phyloP scores from a whole-genome alignment of 1,140 invertebrate genomes.

The Hycleus phaleratus region DNA sequence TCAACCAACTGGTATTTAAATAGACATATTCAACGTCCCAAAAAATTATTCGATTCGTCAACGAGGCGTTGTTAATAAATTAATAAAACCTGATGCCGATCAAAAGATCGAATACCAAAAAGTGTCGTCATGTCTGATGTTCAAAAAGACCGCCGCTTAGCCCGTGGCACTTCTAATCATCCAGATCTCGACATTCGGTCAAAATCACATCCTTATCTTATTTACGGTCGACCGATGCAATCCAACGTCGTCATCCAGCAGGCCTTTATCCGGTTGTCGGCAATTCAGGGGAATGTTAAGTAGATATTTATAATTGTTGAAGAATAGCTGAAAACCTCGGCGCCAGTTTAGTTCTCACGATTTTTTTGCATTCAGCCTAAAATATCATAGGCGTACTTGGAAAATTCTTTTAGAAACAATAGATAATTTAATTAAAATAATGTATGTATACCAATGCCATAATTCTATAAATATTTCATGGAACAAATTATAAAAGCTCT shows the following conservation, averaged over 20 bases:
- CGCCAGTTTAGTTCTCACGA: constrained; percentile 18
- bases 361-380: constrained; percentile 7
- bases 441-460: too few relatives aligned
- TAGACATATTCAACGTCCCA: too few relatives aligned
- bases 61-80: constrained; percentile 23
- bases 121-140: constrained; percentile 23
- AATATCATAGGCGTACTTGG: too few relatives aligned
- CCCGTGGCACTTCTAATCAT: constrained; percentile 23
- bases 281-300: constrained; percentile 31
- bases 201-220: constrained; percentile 33
- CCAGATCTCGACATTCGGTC: constrained; percentile 32
- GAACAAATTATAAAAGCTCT: too few relatives aligned
- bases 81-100: constrained; percentile 24
- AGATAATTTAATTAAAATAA: too few relatives aligned
- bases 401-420: too few relatives aligned
- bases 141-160: constrained; percentile 21
- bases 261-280: constrained; percentile 28
- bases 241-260: constrained; percentile 18
- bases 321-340: constrained; percentile 3
- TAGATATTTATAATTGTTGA: constrained; percentile 34
- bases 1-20: too few relatives aligned
- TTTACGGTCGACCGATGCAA: constrained; percentile 30
- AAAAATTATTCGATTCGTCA: background rate
- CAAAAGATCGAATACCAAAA: constrained; percentile 20
- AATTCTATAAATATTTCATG: too few relatives aligned